A percentile compares a stretch with the other conserved stretches of the same genome.
Conservation (phyloP, 2,113 vertebrate species). For the Axis porcinus region DNA sequence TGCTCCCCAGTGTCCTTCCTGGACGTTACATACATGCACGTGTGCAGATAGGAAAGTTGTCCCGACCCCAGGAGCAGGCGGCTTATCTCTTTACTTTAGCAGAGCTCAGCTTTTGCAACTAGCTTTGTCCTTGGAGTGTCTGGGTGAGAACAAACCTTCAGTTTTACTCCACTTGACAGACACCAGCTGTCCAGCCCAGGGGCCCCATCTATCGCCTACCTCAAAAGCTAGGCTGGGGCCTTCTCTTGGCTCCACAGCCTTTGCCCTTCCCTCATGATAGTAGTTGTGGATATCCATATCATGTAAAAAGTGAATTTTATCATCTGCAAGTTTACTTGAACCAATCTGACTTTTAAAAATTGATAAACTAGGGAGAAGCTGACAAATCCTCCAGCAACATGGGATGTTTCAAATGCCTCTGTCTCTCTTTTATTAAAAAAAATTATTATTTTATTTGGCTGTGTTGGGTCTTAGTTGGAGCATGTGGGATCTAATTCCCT, state of each 20-base stretch:
- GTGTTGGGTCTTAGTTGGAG: not conserved
- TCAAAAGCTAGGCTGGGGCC: not conserved
- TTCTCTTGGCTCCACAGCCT: rapidly evolving
- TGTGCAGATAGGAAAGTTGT: not conserved
- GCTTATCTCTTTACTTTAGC: not conserved
- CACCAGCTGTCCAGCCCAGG: not conserved
- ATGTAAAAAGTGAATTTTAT: not conserved
- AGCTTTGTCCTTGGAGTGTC: not conserved
- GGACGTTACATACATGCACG: not conserved
- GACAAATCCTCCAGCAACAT: not conserved
- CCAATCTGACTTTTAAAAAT: not conserved
- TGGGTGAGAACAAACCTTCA: not conserved
- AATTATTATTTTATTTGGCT: not conserved
- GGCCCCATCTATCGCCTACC: not conserved
- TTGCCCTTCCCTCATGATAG: rapidly evolving
- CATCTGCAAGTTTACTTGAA: not conserved
- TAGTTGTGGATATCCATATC: not conserved
- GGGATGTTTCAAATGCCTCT: not conserved
- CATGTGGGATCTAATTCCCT: not conserved
- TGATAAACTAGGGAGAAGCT: not conserved
- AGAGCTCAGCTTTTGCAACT: not conserved
- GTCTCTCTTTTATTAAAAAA: not conserved
- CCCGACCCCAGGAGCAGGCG: not conserved
- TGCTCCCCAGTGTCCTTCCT: not conserved
- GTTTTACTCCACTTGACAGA: not conserved